Conservation (phyloP, 1,140 invertebrate genomes). For the Drosophila simulans region DNA sequence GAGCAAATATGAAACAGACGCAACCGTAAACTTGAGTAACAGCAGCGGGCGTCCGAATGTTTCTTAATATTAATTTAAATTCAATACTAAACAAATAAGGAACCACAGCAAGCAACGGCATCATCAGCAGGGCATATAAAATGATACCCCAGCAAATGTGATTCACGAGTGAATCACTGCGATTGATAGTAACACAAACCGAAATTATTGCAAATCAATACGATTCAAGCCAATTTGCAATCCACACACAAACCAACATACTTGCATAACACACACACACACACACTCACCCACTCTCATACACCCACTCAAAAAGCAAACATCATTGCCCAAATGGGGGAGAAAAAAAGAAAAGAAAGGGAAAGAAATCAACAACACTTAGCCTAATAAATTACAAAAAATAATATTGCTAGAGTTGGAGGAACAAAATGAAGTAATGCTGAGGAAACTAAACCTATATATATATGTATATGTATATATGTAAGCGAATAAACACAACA, state of each 20-base stretch:
- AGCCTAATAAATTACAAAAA: slow-evolving; percentile 68
- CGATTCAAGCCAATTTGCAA: slow-evolving; percentile 18
- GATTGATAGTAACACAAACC: slow-evolving; percentile 19
- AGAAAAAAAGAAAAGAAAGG: neutral
- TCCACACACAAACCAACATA: neutral
- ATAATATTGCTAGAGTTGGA: slow-evolving; percentile 37
- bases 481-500: slow-evolving; percentile 38
- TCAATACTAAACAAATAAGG: slow-evolving; percentile 76
- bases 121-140: slow-evolving; percentile 13
- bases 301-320: slow-evolving; percentile 12
- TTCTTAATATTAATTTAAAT: slow-evolving; percentile 78
- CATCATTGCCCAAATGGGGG: slow-evolving; percentile 17
- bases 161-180: slow-evolving; percentile 51
- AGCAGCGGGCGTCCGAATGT: slow-evolving; percentile 35
- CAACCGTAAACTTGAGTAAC: neutral
- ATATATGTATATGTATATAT: slow-evolving; percentile 39
- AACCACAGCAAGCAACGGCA: slow-evolving; percentile 9
- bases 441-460: slow-evolving; percentile 18
- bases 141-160: slow-evolving; percentile 48
- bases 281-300: slow-evolving; percentile 5
- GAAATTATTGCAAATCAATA: slow-evolving; percentile 5
- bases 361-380: slow-evolving; percentile 53
- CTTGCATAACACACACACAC: neutral
- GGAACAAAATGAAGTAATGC: slow-evolving; percentile 10
- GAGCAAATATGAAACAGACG: neutral